Evolutionary conservation across 1,140 invertebrate genomes (phyloP), one percentile per base, ranked within the genome.

Genomic region (Armadillidium nasatum): DNA sequence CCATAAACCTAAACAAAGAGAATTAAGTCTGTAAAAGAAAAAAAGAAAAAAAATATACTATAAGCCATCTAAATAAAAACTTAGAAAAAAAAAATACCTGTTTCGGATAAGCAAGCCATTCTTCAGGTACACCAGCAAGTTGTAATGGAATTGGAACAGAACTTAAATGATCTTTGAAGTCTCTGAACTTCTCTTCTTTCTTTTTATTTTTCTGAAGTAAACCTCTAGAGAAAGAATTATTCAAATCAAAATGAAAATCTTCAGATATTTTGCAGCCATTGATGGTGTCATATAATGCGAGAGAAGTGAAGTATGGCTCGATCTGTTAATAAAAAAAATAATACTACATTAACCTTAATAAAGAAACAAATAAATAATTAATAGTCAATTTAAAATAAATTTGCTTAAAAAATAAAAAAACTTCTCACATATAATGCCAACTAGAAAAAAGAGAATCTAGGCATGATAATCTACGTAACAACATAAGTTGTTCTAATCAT

Each of bases 241-340:
- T 96, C 0, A 96, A 86, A 84, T 96, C 93, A 83, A 96, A 94
- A 84, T 95, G 90, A 85, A 97, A 97, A 84, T 95, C 95, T 85
- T 97, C 95, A 0, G 93, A 93, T 22, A 97, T 86, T 86, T 97
- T 97, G 82, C 89, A 89, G 13, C 92, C 92, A 78, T 90, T 89
- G 83, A 90, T 90, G 1, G 91, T 91, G 88, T 97, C 95, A 84
- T 93, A 97, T 7, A 98, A 84, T 70, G 93, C 90, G 68, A 97
- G 86, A 10, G 90, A 90, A 6, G 94, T 92, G 82, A 94, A 92
- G 85, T 97, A 97, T 2, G 95, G 95, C 83, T 97, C 95, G 44
- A 97, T 86, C 87, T 89, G 83, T 83, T 0, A 82, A 45, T 23
- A 82, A 78, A 68, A 79, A 70, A 23, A 66, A 33, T 33, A 33